Evolutionary conservation across 1,140 invertebrate species (phyloP).

Genomic region (Thaumetopoea pityocampa): DNA sequence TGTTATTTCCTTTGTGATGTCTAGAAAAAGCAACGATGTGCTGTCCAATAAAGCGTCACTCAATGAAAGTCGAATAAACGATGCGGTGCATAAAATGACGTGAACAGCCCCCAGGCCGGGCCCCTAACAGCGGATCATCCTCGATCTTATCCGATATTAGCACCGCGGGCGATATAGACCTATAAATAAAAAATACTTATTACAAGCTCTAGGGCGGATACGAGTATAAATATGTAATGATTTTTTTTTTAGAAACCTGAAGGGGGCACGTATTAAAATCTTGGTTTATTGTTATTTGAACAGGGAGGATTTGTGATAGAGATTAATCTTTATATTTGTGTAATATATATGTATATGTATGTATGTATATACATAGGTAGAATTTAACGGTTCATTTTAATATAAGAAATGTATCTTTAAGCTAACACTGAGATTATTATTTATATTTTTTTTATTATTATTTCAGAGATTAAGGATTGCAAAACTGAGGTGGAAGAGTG

Average conservation of each 20-base stretch:
- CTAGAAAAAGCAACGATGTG: constrained; percentile 1
- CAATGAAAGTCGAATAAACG: constrained; percentile 58
- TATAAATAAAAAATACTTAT: constrained; percentile 66
- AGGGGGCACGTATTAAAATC: no score
- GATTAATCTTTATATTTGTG: no score
- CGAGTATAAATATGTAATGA: constrained; percentile 54
- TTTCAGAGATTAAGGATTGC: no score
- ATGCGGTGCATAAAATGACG: constrained; percentile 51
- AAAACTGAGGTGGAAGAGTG: no score
- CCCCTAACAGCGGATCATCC: constrained; percentile 51
- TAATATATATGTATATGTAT: no score
- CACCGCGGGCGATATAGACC: constrained; percentile 48
- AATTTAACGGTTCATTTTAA: no score
- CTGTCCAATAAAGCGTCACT: constrained; percentile 29
- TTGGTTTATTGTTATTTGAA: no score
- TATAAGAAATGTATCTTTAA: no score
- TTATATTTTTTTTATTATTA: no score
- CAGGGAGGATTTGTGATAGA: no score
- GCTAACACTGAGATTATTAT: no score
- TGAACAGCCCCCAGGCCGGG: constrained; percentile 28
- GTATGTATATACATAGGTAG: no score
- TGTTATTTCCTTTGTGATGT: constrained; percentile 1
- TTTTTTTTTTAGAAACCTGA: constrained; percentile 27
- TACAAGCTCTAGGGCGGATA: constrained; percentile 36
- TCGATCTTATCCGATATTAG: constrained; percentile 59